Evolutionary conservation across 2,888 invertebrate genomes (phyloP).

Genomic region (Aspidiotus rigidus): DNA sequence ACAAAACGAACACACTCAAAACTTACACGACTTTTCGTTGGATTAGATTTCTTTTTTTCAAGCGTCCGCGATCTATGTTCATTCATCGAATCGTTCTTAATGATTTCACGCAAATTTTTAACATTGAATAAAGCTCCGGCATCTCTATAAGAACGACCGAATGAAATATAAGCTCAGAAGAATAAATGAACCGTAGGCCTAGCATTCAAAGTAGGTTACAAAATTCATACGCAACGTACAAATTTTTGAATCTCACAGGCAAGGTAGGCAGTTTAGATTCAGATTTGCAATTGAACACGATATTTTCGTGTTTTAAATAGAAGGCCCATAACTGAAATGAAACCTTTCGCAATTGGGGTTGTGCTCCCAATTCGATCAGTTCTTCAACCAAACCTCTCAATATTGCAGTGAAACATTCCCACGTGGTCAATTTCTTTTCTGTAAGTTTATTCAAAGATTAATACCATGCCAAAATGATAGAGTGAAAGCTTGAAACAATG

Average conservation of each 20-base stretch:
- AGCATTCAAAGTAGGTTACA: too few relatives aligned
- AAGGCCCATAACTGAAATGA: constrained; percentile 54
- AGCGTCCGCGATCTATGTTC: too few relatives aligned
- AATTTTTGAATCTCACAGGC: constrained; percentile 34
- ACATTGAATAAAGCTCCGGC: constrained; percentile 46
- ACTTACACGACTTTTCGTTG: too few relatives aligned
- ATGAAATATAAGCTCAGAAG: too few relatives aligned
- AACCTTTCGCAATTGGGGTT: constrained; percentile 49
- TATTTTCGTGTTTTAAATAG: constrained; percentile 51
- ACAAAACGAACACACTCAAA: too few relatives aligned
- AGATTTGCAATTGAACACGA: constrained; percentile 50
- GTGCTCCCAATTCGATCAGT: constrained; percentile 57
- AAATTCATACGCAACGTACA: constrained; percentile 17
- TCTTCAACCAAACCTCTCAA: constrained; percentile 60
- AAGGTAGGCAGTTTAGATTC: constrained; percentile 38
- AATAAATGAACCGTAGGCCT: too few relatives aligned
- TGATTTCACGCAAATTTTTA: constrained; percentile 36
- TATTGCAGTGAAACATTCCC: constrained; percentile 69
- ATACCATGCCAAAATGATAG: too few relatives aligned
- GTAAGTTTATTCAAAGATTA: background rate
- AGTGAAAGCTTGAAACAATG: too few relatives aligned
- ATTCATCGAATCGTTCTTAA: too few relatives aligned
- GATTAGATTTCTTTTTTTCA: too few relatives aligned
- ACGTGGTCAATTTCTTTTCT: constrained; percentile 49
- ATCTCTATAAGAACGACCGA: constrained; percentile 43